Percentiles rank a stretch among this genome's conserved stretches.
phyloP scores from a whole-genome alignment of 2,113 vertebrate species.

The Coryphaenoides rupestris region DNA sequence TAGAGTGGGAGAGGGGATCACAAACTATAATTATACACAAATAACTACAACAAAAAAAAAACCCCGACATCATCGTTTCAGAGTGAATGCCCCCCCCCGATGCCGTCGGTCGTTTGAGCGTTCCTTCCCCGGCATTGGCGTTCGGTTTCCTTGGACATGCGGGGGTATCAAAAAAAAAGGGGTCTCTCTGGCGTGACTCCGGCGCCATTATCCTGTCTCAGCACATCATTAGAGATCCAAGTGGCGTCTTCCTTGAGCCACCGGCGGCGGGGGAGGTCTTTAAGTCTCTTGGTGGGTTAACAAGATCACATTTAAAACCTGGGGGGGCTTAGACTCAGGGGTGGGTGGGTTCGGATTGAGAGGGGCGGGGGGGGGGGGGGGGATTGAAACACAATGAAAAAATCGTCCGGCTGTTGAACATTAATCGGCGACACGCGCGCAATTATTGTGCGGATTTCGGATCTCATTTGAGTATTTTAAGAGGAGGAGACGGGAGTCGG shows the following conservation, averaged over 20 bases:
- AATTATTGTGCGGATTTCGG: conserved; percentile 50
- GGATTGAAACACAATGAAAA: too few species aligned
- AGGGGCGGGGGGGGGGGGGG: conserved; percentile 6
- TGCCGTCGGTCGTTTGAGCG: too few species aligned
- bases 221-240: conserved; percentile 66
- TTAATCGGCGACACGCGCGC: conserved; percentile 34
- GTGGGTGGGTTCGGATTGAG: too few species aligned
- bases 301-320: conserved; percentile 63
- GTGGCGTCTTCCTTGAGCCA: conserved; percentile 61
- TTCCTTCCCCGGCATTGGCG: too few species aligned
- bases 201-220: conserved; percentile 43
- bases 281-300: conserved; percentile 53
- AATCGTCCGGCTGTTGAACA: conserved; percentile 41
- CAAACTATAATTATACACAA: conserved; percentile 48
- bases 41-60: conserved; percentile 1
- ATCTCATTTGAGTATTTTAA: conserved; percentile 16
- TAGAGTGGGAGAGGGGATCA: conserved; percentile 63
- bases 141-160: conserved; percentile 31
- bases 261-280: conserved; percentile 55
- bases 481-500: neutral
- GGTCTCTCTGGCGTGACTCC: conserved; percentile 51
- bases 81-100: conserved; percentile 44
- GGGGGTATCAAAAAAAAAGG: conserved; percentile 56
- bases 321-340: conserved; percentile 20
- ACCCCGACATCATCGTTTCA: conserved; percentile 15